Base-by-base conservation (phyloP, 1,140 invertebrate species). In the Procambarus virginalis region DNA sequence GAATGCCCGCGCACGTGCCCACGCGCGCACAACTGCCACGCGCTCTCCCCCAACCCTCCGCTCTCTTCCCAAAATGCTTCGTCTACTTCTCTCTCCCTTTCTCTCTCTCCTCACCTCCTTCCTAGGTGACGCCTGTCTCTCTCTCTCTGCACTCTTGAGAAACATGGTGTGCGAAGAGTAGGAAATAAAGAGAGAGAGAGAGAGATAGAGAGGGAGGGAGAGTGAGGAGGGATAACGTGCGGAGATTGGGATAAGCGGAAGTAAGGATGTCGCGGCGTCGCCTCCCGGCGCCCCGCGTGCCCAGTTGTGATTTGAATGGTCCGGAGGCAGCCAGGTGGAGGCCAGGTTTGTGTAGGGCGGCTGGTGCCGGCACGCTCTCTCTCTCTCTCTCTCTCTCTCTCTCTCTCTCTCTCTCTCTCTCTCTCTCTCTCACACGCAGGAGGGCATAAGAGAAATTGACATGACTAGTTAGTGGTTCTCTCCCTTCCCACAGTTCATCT, bases 1-100 rank as follows among this genome's bases (percentile, higher is more conserved):
- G 79, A 89, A 89, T 89, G 80, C 87, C 87, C 87, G 49, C 49
- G 87, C 87, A 89, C 87, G 87, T 89, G 87, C 87, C 87, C 87
- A 55, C 49, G 80, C 87, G 80, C 55, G 68, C 45, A 80, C 87
- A 89, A 89, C 87, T 76, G 83, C 49, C 83, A 55, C 83, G 48
- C 73, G 70, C 70, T 51, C 48, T 34, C n/a, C 48, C 83, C 17
- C 48, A 22, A 22, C 14, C 83, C n/a, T 10, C 55, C 83, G 70
- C 73, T 9, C 83, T 6, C 8, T 75, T 51, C 68, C 83, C 46
- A 85, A 34, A 85, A 85, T 76, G 68, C 4, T 58, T 75, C 83
- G 22, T 22, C 48, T 46, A 20, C 79, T 9, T 34, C 48, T 8
- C 3, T 4, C 10, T 60, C 55, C 10, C n/a, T 0, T 0, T n/a